Base-by-base conservation (phyloP, 2,888 invertebrate genomes). In the Timandra comae region DNA sequence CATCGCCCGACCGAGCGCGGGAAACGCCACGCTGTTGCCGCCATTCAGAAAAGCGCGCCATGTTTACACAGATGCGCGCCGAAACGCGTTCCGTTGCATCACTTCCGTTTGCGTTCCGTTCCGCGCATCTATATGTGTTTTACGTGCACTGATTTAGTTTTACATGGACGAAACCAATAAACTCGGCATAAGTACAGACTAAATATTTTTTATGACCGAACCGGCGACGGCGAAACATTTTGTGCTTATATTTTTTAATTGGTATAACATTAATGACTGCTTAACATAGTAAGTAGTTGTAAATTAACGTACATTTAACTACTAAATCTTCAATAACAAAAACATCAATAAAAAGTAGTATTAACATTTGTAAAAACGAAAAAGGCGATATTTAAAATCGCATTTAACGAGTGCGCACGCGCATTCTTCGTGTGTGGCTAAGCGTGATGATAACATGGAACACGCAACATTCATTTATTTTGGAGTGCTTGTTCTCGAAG, bases 61-160 rank as follows among this genome's bases (percentile, higher is more conserved):
- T 82, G 81, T 84, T 84, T 84, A 81, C 80, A 81, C 84, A 82
- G 84, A 82, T 82, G 84, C 75, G 72, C 78, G 73, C 81, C 81
- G 77, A 80, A 82, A 79, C 77, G 78, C 75, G 75, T 64, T 68
- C 68, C 62, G 70, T 84, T 82, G 76, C 84, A 81, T 82, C 82
- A 82, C 81, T 81, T 82, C 82, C 84, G 82, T 66, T 75, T 73
- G 63, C 75, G 80, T 77, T 79, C 72, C 75, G 77, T 78, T 79
- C 68, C 61, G 65, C 68, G 57, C 65, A 60, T 53, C 49, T 67
- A 71, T 63, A 60, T 61, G 61, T 67, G 62, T 59, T 67, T 71
- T 62, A 60, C 62, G 61, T 68, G 63, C 59, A 56, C 63, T 66
- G 64, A 71, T 71, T 67, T 69, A 66, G 62, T 68, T 70, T 64